phyloP scores from a whole-genome alignment of 23 tunicate species.

The Phallusia fumigata region DNA sequence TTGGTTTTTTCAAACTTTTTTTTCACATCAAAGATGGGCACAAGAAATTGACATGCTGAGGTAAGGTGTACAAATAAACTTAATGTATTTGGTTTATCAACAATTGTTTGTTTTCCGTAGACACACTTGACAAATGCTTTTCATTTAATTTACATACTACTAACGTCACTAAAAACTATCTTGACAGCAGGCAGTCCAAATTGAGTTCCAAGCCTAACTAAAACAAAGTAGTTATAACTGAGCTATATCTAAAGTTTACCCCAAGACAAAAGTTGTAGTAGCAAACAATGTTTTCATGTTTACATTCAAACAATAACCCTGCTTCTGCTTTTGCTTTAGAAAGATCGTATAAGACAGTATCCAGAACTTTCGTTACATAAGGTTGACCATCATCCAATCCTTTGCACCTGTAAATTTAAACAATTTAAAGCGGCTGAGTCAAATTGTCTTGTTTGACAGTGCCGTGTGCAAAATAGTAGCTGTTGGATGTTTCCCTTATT shows the following conservation, averaged over 20 bases:
- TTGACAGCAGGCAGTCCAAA: too few relatives aligned
- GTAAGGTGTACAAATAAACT: too few relatives aligned
- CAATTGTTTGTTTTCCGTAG: neutral
- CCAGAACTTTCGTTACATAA: neutral
- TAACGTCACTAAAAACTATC: too few relatives aligned
- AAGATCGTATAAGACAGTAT: neutral
- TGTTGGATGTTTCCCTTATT: too few relatives aligned
- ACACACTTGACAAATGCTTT: neutral
- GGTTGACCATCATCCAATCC: neutral
- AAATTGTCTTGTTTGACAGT: neutral
- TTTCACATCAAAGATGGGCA: too few relatives aligned
- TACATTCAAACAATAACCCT: neutral
- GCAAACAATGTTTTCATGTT: conserved; percentile 4
- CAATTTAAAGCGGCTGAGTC: neutral
- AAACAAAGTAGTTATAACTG: too few relatives aligned
- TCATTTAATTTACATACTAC: too few relatives aligned
- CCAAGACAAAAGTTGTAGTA: neutral
- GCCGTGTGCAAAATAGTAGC: too few relatives aligned
- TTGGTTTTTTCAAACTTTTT: too few relatives aligned
- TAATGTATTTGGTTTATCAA: too few relatives aligned
- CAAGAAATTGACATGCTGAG: too few relatives aligned
- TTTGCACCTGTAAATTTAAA: neutral
- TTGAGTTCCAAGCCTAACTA: neutral
- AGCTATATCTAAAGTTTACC: neutral
- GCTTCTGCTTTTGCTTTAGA: neutral